Conservation (phyloP, 2,888 invertebrate species). For the Helleia helle region DNA sequence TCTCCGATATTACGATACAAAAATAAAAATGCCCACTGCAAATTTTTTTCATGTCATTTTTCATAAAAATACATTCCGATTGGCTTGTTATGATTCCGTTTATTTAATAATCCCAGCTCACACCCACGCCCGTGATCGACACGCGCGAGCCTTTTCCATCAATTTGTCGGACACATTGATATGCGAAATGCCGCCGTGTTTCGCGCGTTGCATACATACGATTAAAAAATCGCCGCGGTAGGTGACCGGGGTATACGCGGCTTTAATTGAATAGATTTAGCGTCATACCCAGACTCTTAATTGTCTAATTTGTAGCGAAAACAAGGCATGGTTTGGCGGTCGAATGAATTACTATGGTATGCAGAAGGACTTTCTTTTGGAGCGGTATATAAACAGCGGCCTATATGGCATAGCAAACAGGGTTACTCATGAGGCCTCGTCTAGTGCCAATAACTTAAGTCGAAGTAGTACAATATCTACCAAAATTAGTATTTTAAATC, state of each 20-base stretch:
- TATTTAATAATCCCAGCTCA: conserved; percentile 36
- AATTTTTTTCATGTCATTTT: no score
- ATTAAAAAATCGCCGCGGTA: conserved; percentile 70
- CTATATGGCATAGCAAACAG: conserved; percentile 55
- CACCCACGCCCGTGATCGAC: conserved; percentile 39
- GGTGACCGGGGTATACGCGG: conserved; percentile 60
- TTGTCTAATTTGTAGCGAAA: conserved; percentile 72
- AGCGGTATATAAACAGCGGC: conserved; percentile 47
- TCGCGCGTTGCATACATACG: conserved; percentile 70
- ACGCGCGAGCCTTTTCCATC: conserved; percentile 57
- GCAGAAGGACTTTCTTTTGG: conserved; percentile 69
- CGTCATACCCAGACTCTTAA: conserved; percentile 60
- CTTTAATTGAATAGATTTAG: conserved; percentile 70
- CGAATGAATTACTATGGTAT: conserved; percentile 64
- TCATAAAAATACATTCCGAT: background rate
- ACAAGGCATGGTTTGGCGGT: conserved; percentile 51
- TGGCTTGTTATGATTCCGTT: conserved; percentile 7
- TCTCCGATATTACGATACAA: no score
- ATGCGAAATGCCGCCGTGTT: conserved; percentile 61
- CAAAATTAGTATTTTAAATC: conserved; percentile 5
- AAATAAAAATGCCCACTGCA: no score
- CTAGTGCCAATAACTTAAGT: conserved; percentile 22
- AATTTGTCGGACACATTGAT: conserved; percentile 63
- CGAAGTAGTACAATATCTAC: background rate
- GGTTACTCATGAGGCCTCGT: conserved; percentile 32